Base-by-base conservation (phyloP, 2,113 vertebrate genomes). In the Spheniscus mendiculus region DNA sequence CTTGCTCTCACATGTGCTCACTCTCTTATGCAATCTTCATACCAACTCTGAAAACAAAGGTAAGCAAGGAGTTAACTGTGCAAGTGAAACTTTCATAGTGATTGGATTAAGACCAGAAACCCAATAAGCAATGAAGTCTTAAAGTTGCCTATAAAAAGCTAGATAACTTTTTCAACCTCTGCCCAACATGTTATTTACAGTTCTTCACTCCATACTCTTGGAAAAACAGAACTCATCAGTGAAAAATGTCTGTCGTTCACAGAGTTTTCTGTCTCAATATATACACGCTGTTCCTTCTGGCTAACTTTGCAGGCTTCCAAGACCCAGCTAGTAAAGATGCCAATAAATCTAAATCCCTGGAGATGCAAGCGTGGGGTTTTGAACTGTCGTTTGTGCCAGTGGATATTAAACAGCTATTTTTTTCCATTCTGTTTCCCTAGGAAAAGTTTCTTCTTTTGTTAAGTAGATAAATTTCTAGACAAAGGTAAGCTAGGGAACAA, bases 211-310 rank as follows among this genome's bases (percentile, higher is more conserved):
- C 91, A 55, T 95, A 71, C 81, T 71, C 93, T 96, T 96, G 96
- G 95, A 97, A 97, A 97, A 97, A 97, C 94, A 96, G 95, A 96
- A 97, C 89, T 97, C 94, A 97, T 95, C 93, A 94, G 94, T 91
- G 95, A 96, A 97, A 97, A 97, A 96, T 97, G 95, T 87, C 94
- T 3, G 2, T 93, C 23, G 61, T 89, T 97, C 95, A 89, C 77
- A 85, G 89, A 72, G 84, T 91, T 96, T 94, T 97, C 70, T 96
- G 81, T 69, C 94, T 96, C 94, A 79, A 6, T 94, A 80, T 97
- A 96, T 82, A 93, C 93, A 95, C 6, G 0, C 95, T 95, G 91
- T 83, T 96, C 95, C 90, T 94, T 84, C 94, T 95, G 87, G 84
- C 89, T 92, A 73, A 40, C 81, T 91, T 38, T 85, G 73, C 84